phyloP scores from a whole-genome alignment of 1,140 invertebrate genomes.

The Drosophila saltans region DNA sequence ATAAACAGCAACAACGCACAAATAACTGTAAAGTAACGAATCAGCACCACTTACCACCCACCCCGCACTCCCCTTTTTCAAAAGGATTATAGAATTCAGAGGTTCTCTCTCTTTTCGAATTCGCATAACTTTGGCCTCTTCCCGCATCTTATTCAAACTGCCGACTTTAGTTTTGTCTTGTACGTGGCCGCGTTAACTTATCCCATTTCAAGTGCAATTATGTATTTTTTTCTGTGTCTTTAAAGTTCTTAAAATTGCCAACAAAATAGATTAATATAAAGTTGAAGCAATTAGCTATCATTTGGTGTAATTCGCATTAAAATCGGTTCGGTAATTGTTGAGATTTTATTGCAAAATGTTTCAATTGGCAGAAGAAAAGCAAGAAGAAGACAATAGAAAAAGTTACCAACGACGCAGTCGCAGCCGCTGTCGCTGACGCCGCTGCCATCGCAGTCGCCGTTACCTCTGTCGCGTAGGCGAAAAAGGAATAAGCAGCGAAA shows the following conservation, averaged over 20 bases:
- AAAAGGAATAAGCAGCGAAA: constrained; percentile 3
- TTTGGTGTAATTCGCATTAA: neutral
- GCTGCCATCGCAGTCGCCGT: neutral
- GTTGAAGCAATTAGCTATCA: neutral
- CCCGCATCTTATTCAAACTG: too few species aligned
- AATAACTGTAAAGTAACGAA: too few species aligned
- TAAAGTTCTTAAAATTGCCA: neutral
- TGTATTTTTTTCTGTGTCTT: neutral
- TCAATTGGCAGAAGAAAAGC: neutral
- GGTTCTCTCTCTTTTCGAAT: neutral
- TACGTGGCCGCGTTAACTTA: neutral
- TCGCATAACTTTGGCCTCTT: neutral
- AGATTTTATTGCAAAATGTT: neutral
- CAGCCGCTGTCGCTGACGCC: neutral
- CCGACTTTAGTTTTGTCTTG: neutral
- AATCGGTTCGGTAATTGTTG: neutral
- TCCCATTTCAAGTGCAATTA: neutral
- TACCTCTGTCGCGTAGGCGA: neutral
- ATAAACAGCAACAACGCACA: too few species aligned
- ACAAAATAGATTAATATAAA: neutral
- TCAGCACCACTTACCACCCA: too few species aligned
- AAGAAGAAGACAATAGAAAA: neutral
- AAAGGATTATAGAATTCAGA: neutral
- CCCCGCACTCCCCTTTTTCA: too few species aligned
- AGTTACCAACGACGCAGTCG: neutral